Percentiles rank a stretch among this genome's conserved stretches.
phyloP scores from a whole-genome alignment of 2,113 vertebrate genomes.

The Syngnathus scovelli region DNA sequence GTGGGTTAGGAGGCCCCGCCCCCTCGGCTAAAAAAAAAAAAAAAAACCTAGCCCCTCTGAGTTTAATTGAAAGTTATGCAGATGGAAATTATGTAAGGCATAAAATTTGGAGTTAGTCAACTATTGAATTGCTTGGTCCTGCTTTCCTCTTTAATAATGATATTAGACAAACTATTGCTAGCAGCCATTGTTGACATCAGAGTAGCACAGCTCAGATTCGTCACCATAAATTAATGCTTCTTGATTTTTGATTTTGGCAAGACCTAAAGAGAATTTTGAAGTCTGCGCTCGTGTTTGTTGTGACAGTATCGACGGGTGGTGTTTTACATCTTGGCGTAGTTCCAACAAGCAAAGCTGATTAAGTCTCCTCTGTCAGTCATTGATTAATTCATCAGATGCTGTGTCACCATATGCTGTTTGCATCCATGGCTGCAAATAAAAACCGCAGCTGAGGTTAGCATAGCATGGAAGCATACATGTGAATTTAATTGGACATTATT shows the following conservation, averaged over 20 bases:
- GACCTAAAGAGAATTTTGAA: conserved; percentile 8
- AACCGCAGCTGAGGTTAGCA: not conserved
- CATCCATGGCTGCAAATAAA: conserved; percentile 35
- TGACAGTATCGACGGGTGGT: not conserved
- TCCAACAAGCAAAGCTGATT: conserved; percentile 51
- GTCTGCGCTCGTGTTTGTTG: conserved; percentile 7
- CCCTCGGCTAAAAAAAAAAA: too few relatives aligned
- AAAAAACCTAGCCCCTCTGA: too few relatives aligned
- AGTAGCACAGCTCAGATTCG: not conserved
- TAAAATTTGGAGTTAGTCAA: too few relatives aligned
- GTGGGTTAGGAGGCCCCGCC: too few relatives aligned
- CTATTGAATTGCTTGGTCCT: too few relatives aligned
- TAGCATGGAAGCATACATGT: too few relatives aligned
- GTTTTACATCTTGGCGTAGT: conserved; percentile 17
- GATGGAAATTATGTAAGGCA: too few relatives aligned
- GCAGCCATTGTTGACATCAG: not conserved
- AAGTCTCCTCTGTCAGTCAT: conserved; percentile 65
- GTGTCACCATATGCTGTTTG: conserved; percentile 57
- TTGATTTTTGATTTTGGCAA: not conserved
- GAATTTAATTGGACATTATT: not conserved
- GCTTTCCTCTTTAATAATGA: too few relatives aligned
- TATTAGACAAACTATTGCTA: not conserved
- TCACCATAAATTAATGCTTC: not conserved
- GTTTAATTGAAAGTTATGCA: too few relatives aligned
- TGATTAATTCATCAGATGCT: conserved; percentile 69